Evolutionary conservation across 2,113 vertebrate species (phyloP).

Genomic region (Pyrgilauda ruficollis): DNA sequence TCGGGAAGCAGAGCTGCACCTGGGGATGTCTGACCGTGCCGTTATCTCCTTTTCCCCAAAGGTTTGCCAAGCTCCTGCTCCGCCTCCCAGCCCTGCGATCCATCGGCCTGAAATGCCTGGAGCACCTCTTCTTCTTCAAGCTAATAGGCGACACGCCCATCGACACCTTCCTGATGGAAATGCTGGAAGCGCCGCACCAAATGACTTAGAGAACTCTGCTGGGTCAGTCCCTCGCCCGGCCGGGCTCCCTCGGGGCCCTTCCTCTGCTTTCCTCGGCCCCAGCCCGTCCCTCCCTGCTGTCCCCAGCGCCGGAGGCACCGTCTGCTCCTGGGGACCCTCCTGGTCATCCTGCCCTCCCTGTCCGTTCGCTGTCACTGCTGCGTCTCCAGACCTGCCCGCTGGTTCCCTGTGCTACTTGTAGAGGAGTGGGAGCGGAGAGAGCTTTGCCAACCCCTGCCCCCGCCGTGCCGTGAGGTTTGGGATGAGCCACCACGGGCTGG

Average conservation of each 20-base stretch:
- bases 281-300: background rate
- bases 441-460: background rate
- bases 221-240: slow-evolving; percentile 20
- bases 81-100: slow-evolving; percentile 95
- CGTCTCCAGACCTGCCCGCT: background rate
- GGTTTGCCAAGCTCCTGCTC: slow-evolving; percentile 96
- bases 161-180: slow-evolving; percentile 99
- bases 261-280: slow-evolving; percentile 4
- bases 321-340: background rate
- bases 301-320: slow-evolving; percentile 35
- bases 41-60: background rate
- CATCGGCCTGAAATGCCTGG: slow-evolving; percentile 97
- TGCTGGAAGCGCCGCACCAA: slow-evolving; percentile 98
- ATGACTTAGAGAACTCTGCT: slow-evolving; percentile 82
- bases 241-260: background rate
- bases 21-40: background rate
- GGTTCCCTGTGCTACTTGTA: background rate
- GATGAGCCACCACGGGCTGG: background rate
- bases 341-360: background rate
- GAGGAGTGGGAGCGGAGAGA: slow-evolving; percentile 1
- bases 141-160: slow-evolving; percentile 98
- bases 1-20: accelerated
- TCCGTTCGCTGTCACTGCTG: slow-evolving; percentile 22
- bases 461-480: background rate
- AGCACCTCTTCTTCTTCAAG: slow-evolving; percentile 99